Percentiles rank a stretch among this genome's conserved stretches.
These are phyloP conservation scores for Eupithecia vulgata DNA, from an alignment of 2,888 invertebrate species.

Conservation along the genomic window DNA sequence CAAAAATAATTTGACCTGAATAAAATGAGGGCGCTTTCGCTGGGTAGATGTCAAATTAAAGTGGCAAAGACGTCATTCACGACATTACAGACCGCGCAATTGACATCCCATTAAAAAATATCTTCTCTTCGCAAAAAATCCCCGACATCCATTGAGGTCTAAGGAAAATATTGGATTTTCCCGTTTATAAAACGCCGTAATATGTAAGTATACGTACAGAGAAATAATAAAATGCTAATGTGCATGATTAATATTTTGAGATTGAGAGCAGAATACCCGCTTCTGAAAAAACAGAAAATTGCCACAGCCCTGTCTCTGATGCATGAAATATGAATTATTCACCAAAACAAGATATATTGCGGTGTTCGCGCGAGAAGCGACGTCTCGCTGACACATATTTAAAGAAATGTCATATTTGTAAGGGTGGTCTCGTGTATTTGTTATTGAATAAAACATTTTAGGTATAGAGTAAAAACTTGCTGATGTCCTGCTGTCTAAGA, in stretches of 20 bases:
- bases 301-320: not conserved
- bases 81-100: no score
- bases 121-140: not conserved
- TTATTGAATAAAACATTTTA: constrained; percentile 6
- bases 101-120: no score
- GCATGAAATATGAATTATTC: constrained; percentile 15
- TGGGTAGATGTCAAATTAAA: no score
- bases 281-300: not conserved
- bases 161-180: not conserved
- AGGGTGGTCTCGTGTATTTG: not conserved
- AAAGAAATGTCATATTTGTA: constrained; percentile 7
- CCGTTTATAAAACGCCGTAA: not conserved
- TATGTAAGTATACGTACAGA: not conserved
- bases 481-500: no score
- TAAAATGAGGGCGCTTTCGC: no score
- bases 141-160: not conserved
- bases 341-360: constrained; percentile 5
- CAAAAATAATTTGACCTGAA: no score
- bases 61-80: no score
- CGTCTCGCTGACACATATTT: not conserved
- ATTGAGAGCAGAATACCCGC: not conserved
- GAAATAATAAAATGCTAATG: not conserved
- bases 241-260: not conserved
- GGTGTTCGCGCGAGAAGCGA: not conserved
- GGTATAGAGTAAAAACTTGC: no score